Percentiles rank a stretch among this genome's conserved stretches.
phyloP scores from a whole-genome alignment of 23 tunicate species.

The Trididemnum clinides region DNA sequence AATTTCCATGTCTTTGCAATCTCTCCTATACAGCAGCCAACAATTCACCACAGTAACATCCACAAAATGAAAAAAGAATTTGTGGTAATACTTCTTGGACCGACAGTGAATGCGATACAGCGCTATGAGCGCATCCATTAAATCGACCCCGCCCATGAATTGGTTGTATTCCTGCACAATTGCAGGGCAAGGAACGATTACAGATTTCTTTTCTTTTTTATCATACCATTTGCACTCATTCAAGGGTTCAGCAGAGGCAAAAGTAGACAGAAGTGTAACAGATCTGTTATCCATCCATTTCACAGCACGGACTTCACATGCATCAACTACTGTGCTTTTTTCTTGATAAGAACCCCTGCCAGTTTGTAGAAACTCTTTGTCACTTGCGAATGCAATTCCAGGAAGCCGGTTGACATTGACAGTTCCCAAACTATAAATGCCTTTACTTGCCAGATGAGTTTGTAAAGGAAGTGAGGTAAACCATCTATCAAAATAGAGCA shows the following conservation, averaged over 20 bases:
- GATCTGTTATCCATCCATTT: constrained; percentile 14
- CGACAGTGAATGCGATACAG: constrained; percentile 1
- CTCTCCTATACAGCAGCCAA: neutral
- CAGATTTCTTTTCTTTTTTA: neutral
- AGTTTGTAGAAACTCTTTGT: neutral
- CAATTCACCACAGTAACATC: constrained; percentile 7
- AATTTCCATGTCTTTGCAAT: neutral
- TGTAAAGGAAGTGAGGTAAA: constrained; percentile 5
- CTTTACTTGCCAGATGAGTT: neutral
- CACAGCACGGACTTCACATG: neutral
- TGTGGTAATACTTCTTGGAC: constrained; percentile 7
- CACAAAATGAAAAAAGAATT: constrained; percentile 1
- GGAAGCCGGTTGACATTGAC: constrained; percentile 12
- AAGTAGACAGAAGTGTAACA: neutral
- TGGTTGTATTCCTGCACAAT: neutral
- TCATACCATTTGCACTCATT: constrained; percentile 3
- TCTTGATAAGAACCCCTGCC: constrained; percentile 3
- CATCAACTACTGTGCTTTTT: neutral
- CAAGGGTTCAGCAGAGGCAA: constrained; percentile 15
- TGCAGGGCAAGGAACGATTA: neutral
- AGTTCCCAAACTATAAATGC: neutral
- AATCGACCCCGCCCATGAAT: constrained; percentile 6
- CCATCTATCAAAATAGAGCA: constrained; percentile 21
- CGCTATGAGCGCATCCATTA: constrained; percentile 13
- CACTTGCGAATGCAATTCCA: neutral